These are phyloP conservation scores for Puma concolor DNA, from an alignment of 2,113 vertebrate genomes.

Conservation along the genomic window DNA sequence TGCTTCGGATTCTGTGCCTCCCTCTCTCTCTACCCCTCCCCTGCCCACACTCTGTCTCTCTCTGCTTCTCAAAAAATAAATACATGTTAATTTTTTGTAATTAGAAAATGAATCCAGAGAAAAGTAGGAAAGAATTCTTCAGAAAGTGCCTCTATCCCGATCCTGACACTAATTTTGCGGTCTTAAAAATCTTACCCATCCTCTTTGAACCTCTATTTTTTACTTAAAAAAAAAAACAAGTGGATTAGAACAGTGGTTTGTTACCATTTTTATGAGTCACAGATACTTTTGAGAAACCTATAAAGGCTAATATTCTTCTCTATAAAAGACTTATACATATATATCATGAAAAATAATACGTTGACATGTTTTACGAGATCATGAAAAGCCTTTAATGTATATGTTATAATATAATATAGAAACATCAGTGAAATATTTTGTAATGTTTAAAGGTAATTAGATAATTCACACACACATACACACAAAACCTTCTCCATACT, in stretches of 20 bases:
- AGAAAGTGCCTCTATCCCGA: background rate
- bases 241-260: background rate
- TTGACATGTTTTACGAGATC: background rate
- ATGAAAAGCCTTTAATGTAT: conserved; percentile 38
- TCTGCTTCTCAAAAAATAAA: too few relatives aligned
- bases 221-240: background rate
- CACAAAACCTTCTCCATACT: background rate
- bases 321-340: background rate
- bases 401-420: conserved; percentile 15
- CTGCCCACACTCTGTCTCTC: too few relatives aligned
- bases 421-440: conserved; percentile 30
- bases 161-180: background rate
- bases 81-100: background rate
- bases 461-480: background rate
- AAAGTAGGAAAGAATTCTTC: background rate
- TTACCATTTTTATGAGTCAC: background rate
- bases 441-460: background rate
- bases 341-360: conserved; percentile 47
- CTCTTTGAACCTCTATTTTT: background rate
- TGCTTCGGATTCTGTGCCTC: too few relatives aligned
- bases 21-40: too few relatives aligned
- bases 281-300: conserved; percentile 18
- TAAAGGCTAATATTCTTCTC: conserved; percentile 2
- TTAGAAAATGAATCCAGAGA: background rate
- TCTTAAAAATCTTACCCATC: background rate